These are phyloP conservation scores for Tineola bisselliella DNA, from an alignment of 2,888 invertebrate genomes.

Conservation along the genomic window DNA sequence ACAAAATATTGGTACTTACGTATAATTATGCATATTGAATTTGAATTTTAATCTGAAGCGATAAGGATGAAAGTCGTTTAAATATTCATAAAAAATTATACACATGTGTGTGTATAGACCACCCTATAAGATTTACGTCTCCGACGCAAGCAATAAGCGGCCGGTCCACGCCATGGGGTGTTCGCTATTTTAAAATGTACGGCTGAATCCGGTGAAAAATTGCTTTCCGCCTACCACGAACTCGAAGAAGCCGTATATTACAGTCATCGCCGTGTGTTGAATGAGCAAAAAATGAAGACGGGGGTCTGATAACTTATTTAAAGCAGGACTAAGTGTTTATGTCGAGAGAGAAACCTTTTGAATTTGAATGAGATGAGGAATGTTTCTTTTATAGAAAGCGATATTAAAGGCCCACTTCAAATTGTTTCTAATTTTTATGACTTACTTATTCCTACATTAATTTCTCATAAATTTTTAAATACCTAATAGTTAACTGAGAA, in stretches of 20 bases:
- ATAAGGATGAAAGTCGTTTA: not conserved
- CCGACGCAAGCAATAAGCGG: conserved; percentile 52
- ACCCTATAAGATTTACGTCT: conserved; percentile 53
- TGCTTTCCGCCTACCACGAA: conserved; percentile 38
- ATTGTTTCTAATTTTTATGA: too few species aligned
- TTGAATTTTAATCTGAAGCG: not conserved
- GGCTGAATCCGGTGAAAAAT: conserved; percentile 59
- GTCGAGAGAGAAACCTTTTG: conserved; percentile 15
- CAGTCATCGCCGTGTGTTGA: conserved; percentile 47
- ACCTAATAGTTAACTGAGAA: not conserved
- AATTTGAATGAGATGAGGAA: conserved; percentile 15
- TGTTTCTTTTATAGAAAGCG: conserved; percentile 15
- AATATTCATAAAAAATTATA: not conserved
- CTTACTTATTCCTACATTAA: too few species aligned
- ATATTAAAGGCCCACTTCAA: not conserved
- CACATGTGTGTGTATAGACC: conserved; percentile 24
- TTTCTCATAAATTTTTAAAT: too few species aligned
- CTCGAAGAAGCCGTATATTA: conserved; percentile 43
- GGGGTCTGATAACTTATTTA: conserved; percentile 47
- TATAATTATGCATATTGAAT: not conserved
- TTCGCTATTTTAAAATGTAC: conserved; percentile 60
- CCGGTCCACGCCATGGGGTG: conserved; percentile 40
- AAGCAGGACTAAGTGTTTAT: conserved; percentile 31
- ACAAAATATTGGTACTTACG: not conserved
- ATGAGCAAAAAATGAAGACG: conserved; percentile 36